A percentile compares a stretch with the other conserved stretches of the same genome.
Evolutionary conservation across 92 coral and sea anemone genomes (phyloP).

Genomic region (Palythoa heliodiscus): DNA sequence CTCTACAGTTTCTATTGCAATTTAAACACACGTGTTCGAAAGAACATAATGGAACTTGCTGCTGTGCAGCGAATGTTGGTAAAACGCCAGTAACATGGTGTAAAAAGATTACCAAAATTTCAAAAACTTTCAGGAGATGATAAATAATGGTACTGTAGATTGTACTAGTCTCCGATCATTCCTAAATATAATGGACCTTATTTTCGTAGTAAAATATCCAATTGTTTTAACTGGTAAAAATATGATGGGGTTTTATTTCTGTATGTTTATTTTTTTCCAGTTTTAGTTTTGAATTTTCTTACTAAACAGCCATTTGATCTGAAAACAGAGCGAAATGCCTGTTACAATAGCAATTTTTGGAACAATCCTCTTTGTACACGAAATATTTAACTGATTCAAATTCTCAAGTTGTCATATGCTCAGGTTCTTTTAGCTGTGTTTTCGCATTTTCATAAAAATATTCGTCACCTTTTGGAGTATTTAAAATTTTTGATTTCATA

Average conservation of each 20-base stretch:
- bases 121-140: not conserved
- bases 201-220: not conserved
- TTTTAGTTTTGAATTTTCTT: not conserved
- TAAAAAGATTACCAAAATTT: not conserved
- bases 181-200: not conserved
- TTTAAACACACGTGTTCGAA: not conserved
- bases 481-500: not conserved
- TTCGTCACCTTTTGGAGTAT: not conserved
- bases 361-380: not conserved
- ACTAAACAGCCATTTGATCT: not conserved
- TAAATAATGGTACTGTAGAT: not conserved
- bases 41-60: not conserved
- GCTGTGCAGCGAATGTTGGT: slow-evolving; percentile 27
- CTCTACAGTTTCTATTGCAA: not conserved
- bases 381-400: not conserved
- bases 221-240: not conserved
- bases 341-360: not conserved
- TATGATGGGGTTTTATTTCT: not conserved
- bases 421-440: not conserved
- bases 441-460: not conserved
- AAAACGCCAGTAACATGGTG: not conserved
- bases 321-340: not conserved
- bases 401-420: not conserved
- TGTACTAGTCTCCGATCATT: not conserved
- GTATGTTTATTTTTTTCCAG: not conserved